A percentile compares a stretch with the other conserved stretches of the same genome.
Conservation (phyloP, 1,140 invertebrate genomes). For the Penaeus vannamei region DNA sequence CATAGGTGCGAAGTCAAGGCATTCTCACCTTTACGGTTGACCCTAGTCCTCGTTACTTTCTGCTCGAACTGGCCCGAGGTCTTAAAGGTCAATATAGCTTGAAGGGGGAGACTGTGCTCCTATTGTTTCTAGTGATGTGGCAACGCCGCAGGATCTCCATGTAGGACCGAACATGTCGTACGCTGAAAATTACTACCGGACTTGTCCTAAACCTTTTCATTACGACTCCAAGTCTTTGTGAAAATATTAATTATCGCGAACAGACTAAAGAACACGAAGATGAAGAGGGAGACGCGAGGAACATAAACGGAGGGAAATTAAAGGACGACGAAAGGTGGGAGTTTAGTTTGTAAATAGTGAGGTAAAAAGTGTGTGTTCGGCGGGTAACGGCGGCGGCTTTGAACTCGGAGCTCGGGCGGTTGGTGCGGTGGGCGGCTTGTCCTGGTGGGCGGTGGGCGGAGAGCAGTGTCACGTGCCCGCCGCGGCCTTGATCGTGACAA, state of each 20-base stretch:
- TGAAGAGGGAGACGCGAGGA: neutral
- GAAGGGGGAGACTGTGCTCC: constrained; percentile 19
- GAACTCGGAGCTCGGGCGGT: neutral
- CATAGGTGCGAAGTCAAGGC: constrained; percentile 24
- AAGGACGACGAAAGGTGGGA: constrained; percentile 42
- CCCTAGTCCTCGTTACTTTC: constrained; percentile 22
- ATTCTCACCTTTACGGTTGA: constrained; percentile 35
- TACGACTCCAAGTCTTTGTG: too few relatives aligned
- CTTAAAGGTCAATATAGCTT: constrained; percentile 47
- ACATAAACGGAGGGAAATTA: constrained; percentile 41
- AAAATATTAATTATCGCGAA: neutral
- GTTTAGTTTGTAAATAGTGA: constrained; percentile 55
- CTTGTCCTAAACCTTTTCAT: too few relatives aligned
- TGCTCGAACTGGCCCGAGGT: neutral
- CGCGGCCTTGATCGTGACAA: too few relatives aligned
- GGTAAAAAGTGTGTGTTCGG: constrained; percentile 45
- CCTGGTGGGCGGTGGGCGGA: neutral
- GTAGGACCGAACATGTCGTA: too few relatives aligned
- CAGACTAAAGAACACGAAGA: neutral
- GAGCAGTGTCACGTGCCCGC: too few relatives aligned
- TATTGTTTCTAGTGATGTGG: constrained; percentile 38
- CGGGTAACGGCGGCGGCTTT: constrained; percentile 7
- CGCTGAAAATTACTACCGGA: too few relatives aligned
- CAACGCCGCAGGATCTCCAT: neutral
- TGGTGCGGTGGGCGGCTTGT: neutral